Conservation (phyloP, 2,888 invertebrate genomes). For the Tenthredo livida region DNA sequence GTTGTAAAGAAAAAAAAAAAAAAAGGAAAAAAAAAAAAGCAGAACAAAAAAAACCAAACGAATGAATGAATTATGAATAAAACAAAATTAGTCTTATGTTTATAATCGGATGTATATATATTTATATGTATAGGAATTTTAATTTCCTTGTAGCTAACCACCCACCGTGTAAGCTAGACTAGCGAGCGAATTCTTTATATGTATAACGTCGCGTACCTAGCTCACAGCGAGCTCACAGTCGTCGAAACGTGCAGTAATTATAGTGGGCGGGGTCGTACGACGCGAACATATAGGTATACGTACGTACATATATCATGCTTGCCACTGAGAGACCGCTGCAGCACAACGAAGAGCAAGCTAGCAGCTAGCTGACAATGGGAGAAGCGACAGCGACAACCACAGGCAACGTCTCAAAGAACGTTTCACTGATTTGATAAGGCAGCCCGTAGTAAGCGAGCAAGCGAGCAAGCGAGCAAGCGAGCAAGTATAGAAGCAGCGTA, state of each 20-base stretch:
- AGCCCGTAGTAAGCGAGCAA: neutral
- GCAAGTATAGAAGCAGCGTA: neutral
- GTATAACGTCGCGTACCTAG: neutral
- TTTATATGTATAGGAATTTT: neutral
- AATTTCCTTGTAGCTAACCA: neutral
- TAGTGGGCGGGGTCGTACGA: conserved; percentile 38
- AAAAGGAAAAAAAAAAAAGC: neutral
- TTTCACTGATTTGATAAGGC: conserved; percentile 44
- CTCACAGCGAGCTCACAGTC: neutral
- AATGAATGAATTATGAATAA: neutral
- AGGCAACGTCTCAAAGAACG: conserved; percentile 27
- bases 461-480: neutral
- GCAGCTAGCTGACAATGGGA: conserved; percentile 21
- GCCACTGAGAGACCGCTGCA: neutral
- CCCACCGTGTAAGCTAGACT: neutral
- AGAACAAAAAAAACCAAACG: neutral
- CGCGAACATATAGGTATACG: neutral
- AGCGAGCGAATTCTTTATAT: conserved; percentile 1
- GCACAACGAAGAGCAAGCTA: neutral
- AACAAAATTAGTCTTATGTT: neutral
- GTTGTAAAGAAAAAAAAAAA: neutral
- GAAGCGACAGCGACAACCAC: neutral
- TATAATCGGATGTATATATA: neutral
- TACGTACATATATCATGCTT: neutral
- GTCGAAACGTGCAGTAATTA: conserved; percentile 32